Base-by-base conservation (phyloP, 30 jellyfish, hydroid and myxozoan species). In the Catostylus mosaicus region DNA sequence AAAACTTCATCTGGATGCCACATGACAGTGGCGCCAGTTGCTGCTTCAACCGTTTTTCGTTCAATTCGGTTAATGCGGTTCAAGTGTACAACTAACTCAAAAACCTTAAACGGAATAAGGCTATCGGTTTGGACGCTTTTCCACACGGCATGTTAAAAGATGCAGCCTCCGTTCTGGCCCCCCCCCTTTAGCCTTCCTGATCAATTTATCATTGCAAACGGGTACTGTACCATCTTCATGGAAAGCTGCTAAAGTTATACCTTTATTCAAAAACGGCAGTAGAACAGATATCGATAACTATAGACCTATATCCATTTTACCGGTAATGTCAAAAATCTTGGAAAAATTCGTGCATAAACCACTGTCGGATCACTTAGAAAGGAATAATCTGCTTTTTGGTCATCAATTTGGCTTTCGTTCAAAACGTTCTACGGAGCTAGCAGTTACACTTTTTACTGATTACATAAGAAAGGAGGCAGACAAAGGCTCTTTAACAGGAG, bases 41-140 rank as follows among this genome's bases (percentile, higher is more conserved):
- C 20, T 69, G 82, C 71, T 9, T 12, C 9, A 69, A 69, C 32
- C 82, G 30, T 69, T 69, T 69, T 36, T 69, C 82, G 71, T 69
- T 69, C 34, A 69, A 32, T 14, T 8, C 5, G 29, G 74, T 69
- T 30, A 69, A 69, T 69, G 71, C 19, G 67, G 8, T 69, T 31
- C 67, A 45, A 69, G 67, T 69, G 74, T 69, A 45, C 16, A 69
- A 69, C 82, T 73, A 69, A 73, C 82, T 69, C 20, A 69, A 69
- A n/a, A 69, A 69, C 64, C 34, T 16, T 7, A 79, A 79, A 38
- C 29, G 84, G 37, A 61, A 79, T 61, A n/a, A 79, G 20, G 83
- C 86, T 26, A 29, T 54, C 51, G 52, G 90, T 22, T 69, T 32
- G 35, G 82, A 69, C 12, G 82, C 31, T 31, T 69, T 31, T 3